Conservation (phyloP, 1,140 invertebrate species). For the Trissolcus basalis region DNA sequence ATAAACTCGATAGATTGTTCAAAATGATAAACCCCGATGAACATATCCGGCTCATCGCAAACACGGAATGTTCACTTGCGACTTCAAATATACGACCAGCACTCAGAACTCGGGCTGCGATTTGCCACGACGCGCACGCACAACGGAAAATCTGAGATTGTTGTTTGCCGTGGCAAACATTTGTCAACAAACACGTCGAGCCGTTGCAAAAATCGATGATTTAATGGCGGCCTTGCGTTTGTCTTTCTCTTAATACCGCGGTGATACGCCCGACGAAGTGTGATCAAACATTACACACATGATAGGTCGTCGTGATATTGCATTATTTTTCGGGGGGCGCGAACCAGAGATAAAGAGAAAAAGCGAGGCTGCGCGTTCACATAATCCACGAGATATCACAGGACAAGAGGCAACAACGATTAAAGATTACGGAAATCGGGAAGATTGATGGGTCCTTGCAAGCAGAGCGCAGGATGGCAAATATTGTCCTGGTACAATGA, state of each 20-base stretch:
- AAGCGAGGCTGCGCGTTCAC: conserved; percentile 26
- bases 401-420: conserved; percentile 32
- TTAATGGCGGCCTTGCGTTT: conserved; percentile 38
- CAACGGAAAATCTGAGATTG: conserved; percentile 37
- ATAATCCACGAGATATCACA: conserved; percentile 21
- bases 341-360: no score
- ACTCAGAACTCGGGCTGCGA: no score
- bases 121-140: neutral
- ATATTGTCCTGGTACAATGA: conserved; percentile 62
- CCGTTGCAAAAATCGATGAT: conserved; percentile 38
- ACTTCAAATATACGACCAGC: neutral
- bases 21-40: neutral
- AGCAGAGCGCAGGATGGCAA: conserved; percentile 59
- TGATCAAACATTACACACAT: conserved; percentile 26
- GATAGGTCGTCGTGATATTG: conserved; percentile 21
- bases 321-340: conserved; percentile 18
- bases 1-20: no score
- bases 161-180: conserved; percentile 39
- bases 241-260: conserved; percentile 37
- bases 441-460: conserved; percentile 62
- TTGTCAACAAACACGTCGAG: conserved; percentile 26
- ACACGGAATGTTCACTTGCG: neutral
- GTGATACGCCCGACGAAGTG: conserved; percentile 36
- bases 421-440: conserved; percentile 49
- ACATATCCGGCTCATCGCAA: neutral